These are phyloP conservation scores for Acleris sparsana DNA, from an alignment of 2,888 invertebrate genomes.

Conservation along the genomic window DNA sequence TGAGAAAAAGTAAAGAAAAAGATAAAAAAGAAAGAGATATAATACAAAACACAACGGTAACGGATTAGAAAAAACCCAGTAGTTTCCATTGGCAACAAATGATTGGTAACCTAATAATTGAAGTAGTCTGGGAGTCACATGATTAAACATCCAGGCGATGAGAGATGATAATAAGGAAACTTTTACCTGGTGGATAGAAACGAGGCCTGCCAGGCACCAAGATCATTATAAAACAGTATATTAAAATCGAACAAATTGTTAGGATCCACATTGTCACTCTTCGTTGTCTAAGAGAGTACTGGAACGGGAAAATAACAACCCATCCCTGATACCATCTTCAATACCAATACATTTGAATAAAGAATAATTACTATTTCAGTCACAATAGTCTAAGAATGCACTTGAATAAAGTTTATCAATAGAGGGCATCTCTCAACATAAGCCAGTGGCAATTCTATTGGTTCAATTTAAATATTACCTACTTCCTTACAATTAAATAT, in stretches of 20 bases:
- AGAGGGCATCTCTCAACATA: not conserved
- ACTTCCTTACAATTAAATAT: no score
- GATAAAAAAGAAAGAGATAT: no score
- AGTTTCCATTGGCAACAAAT: no score
- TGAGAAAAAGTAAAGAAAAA: no score
- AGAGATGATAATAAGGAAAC: not conserved
- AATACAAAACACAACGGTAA: no score
- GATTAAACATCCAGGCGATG: no score
- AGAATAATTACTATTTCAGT: not conserved
- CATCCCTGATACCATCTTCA: conserved; percentile 4
- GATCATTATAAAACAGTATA: conserved; percentile 24
- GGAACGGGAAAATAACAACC: conserved; percentile 1
- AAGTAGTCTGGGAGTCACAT: no score
- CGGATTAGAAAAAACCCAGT: no score
- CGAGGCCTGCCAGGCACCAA: conserved; percentile 21
- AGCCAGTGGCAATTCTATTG: not conserved
- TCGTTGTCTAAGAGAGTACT: conserved; percentile 5
- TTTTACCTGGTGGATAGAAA: conserved; percentile 35
- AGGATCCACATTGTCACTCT: conserved; percentile 30
- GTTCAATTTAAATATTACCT: no score
- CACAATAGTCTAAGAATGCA: not conserved
- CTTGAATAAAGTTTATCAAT: not conserved
- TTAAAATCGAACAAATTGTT: conserved; percentile 12
- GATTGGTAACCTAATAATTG: no score
- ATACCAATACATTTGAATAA: not conserved